A percentile compares a stretch with the other conserved stretches of the same genome.
Conservation (phyloP, 2,113 vertebrate genomes). For the Morone chrysops region DNA sequence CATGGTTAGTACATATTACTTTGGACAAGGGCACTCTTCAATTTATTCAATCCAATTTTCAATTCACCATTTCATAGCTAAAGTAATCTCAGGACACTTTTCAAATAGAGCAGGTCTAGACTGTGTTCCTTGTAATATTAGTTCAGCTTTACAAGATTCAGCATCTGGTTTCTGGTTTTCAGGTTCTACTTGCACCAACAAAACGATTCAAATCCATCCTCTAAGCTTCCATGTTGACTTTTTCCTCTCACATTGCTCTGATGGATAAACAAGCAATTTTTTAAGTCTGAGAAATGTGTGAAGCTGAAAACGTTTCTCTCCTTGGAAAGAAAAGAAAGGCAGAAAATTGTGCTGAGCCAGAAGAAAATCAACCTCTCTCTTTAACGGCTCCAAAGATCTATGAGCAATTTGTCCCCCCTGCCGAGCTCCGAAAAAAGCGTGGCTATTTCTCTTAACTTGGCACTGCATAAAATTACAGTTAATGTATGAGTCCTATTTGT, state of each 20-base stretch:
- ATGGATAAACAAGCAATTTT: slow-evolving; percentile 18
- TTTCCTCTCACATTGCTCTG: neutral
- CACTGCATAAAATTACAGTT: slow-evolving; percentile 58
- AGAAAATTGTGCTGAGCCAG: slow-evolving; percentile 19
- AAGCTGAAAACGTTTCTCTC: slow-evolving; percentile 15
- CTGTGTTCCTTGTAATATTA: too few relatives aligned
- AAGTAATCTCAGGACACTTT: too few relatives aligned
- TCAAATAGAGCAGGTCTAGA: too few relatives aligned
- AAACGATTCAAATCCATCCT: neutral
- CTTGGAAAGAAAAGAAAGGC: slow-evolving; percentile 5
- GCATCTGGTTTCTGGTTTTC: too few relatives aligned
- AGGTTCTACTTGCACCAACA: neutral
- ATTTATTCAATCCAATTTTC: too few relatives aligned
- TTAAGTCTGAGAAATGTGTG: neutral
- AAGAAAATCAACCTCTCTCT: slow-evolving; percentile 19
- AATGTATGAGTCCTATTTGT: slow-evolving; percentile 62
- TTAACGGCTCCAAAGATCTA: slow-evolving; percentile 56
- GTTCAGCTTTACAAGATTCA: too few relatives aligned
- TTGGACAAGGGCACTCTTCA: neutral
- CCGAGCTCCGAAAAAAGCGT: neutral
- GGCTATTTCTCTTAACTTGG: slow-evolving; percentile 49
- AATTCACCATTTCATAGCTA: too few relatives aligned
- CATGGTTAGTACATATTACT: too few relatives aligned
- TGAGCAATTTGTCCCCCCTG: slow-evolving; percentile 44
- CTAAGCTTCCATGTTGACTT: too few relatives aligned